Evolutionary conservation across 2,888 invertebrate species (phyloP), one percentile per base, ranked within the genome.

Genomic region (Drosophila flavopinicola): DNA sequence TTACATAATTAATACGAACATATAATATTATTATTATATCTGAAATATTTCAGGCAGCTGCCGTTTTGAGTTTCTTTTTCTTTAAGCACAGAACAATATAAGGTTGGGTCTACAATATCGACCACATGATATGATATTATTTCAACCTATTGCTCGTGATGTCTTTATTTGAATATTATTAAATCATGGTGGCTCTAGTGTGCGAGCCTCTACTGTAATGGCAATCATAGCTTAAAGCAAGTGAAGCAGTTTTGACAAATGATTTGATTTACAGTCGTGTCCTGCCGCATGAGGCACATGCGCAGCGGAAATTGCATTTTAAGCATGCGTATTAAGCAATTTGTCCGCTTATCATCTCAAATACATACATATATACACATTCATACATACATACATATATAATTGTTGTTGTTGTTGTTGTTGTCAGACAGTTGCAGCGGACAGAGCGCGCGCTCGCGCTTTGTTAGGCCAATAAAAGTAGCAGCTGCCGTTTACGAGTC

Each of bases 401-500:
- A 37, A 25, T 13, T 25, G 9, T 13, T 44, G 29, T 37, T 53
- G 11, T 39, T 45, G 57, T 68, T 57, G 39, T 45, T 47, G 11
- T 38, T 33, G 38, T 20, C 25, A 25, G 30, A 27, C 48, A 45
- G 29, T 41, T 57, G 57, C 33, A 53, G 49, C 37, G 48, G 32
- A 11, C 20, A 49, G 32, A 38, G 66, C 66, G 60, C 57, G 75
- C 57, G 57, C 54, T 42, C 53, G 39, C 41, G 33, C 66, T 39
- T 23, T 33, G 63, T 56, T 45, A 39, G 44, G 53, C 49, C 38
- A 63, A 71, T 71, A 57, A 86, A 80, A 61, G 44, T 65, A 68
- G 85, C 83, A 87, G 83, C 83, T 78, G 87, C 74, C 70, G 53
- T 23, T 42, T 30, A 44, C 37, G 49, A 67, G 71, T 78, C 75